phyloP scores from a whole-genome alignment of 1,140 invertebrate species.

The Yoshiicerus persimilis region DNA sequence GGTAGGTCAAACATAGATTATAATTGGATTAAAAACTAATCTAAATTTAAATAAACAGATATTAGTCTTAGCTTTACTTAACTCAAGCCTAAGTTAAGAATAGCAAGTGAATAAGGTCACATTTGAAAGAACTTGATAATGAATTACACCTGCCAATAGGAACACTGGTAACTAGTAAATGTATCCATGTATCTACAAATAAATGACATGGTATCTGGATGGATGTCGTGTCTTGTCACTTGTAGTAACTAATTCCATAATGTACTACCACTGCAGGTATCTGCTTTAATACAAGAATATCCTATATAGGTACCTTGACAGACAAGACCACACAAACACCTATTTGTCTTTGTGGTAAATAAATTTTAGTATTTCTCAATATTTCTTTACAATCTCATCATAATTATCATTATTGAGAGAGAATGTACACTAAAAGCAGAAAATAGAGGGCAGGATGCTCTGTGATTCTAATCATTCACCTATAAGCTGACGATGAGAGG shows the following conservation, averaged over 20 bases:
- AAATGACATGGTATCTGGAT: neutral
- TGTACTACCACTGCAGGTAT: too few species aligned
- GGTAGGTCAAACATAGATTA: neutral
- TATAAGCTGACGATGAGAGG: neutral
- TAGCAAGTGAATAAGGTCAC: neutral
- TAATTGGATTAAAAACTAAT: neutral
- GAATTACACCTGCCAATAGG: neutral
- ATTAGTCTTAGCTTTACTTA: neutral
- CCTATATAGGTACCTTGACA: neutral
- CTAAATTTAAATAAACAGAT: neutral
- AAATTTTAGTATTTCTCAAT: neutral
- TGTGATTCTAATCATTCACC: neutral
- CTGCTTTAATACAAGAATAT: neutral
- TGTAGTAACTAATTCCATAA: too few species aligned
- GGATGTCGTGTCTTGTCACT: neutral
- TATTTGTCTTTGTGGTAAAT: neutral
- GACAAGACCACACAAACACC: neutral
- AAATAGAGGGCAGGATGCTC: neutral
- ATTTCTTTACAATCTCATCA: neutral
- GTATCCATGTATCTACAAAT: neutral
- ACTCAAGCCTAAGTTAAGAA: too few species aligned
- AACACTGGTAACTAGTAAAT: neutral
- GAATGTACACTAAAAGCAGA: neutral
- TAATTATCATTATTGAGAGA: neutral
- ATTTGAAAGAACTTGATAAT: constrained; percentile 10